Evolutionary conservation across 2,797 vertebrate species (phyloP).

Genomic region (Ambastaia sidthimunki): DNA sequence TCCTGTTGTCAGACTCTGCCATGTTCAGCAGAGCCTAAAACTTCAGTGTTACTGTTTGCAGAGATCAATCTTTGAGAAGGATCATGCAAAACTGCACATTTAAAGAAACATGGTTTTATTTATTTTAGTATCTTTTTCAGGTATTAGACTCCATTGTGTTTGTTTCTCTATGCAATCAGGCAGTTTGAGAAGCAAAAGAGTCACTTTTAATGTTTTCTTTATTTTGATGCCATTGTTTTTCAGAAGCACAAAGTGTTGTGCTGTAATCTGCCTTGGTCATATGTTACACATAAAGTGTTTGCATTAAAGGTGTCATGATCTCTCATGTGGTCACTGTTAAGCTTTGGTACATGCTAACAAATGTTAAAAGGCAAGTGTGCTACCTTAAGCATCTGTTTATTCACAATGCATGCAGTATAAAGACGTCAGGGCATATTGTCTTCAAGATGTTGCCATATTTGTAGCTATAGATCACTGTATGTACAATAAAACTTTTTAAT

Average conservation of each 20-base stretch:
- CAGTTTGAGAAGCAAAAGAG: constrained; percentile 16
- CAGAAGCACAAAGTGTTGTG: constrained; percentile 14
- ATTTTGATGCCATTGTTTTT: constrained; percentile 7
- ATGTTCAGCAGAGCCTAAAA: constrained; percentile 24
- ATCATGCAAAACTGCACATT: constrained; percentile 34
- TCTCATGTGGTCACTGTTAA: constrained; percentile 16
- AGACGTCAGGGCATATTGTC: not conserved
- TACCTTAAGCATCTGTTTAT: not conserved
- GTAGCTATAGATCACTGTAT: not conserved
- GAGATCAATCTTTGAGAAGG: constrained; percentile 1
- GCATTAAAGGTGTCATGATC: not conserved
- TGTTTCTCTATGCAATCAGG: constrained; percentile 31
- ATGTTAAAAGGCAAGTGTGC: not conserved
- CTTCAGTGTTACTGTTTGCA: constrained; percentile 46
- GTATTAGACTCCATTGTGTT: not conserved
- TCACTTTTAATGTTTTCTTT: not conserved
- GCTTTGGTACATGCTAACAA: not conserved
- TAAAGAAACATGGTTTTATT: constrained; percentile 53
- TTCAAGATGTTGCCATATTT: no score
- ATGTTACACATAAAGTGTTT: constrained; percentile 50
- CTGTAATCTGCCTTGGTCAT: constrained; percentile 33
- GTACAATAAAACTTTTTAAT: not conserved
- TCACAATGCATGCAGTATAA: not conserved
- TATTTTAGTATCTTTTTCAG: constrained; percentile 53
- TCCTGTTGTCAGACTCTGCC: constrained; percentile 27